A percentile compares a stretch with the other conserved stretches of the same genome.
phyloP scores from a whole-genome alignment of 2,888 invertebrate genomes.

The Tiliacea citrago region DNA sequence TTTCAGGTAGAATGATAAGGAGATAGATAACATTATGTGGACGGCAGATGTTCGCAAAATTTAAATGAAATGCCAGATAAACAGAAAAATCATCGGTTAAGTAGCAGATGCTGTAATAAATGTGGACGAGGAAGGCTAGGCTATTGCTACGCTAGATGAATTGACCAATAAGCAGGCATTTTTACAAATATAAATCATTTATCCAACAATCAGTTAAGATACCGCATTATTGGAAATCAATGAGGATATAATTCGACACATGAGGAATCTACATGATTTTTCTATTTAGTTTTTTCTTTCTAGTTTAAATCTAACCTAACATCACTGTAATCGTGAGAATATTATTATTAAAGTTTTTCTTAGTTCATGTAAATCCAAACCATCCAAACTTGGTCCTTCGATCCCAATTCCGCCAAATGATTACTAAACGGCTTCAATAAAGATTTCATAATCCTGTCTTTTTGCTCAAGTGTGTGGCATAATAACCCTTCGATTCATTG shows the following conservation, averaged over 20 bases:
- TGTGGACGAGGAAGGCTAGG: not conserved
- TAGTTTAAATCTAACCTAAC: not conserved
- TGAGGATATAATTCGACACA: not conserved
- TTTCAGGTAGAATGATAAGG: conserved; percentile 36
- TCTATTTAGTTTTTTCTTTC: not conserved
- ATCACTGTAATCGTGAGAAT: no score
- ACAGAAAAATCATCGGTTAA: not conserved
- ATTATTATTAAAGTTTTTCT: no score
- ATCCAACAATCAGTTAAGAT: not conserved
- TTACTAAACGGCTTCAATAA: not conserved
- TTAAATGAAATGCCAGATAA: not conserved
- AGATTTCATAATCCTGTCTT: not conserved
- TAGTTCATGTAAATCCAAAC: not conserved
- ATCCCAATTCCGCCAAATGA: not conserved
- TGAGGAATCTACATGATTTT: not conserved
- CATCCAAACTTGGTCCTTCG: not conserved
- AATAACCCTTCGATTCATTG: conserved; percentile 38
- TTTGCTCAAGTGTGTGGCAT: conserved; percentile 47
- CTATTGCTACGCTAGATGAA: not conserved
- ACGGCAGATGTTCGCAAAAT: conserved; percentile 19
- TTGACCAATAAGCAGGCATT: not conserved
- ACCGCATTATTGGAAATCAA: not conserved
- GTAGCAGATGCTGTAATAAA: not conserved
- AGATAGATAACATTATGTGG: conserved; percentile 36
- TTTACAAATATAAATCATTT: not conserved